Conservation (phyloP, 2,797 vertebrate species). For the Cyprinodon diabolis region DNA sequence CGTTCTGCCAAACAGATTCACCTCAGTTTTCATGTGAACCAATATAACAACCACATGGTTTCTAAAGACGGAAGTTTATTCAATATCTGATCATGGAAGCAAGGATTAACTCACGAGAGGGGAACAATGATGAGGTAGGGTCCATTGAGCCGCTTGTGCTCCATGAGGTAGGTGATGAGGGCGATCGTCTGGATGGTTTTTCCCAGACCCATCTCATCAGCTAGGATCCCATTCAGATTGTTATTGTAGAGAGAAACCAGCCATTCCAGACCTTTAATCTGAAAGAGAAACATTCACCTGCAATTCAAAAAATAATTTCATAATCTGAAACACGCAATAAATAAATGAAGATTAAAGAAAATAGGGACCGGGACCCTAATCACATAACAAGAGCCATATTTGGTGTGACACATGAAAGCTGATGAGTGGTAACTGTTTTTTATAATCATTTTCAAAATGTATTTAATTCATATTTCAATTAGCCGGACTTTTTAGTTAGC, state of each 20-base stretch:
- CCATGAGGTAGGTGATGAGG: conserved; percentile 98
- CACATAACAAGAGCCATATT: neutral
- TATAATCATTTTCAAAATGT: too few species aligned
- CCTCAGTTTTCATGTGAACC: neutral
- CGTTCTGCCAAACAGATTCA: conserved; percentile 79
- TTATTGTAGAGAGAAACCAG: conserved; percentile 96
- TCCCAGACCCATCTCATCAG: conserved; percentile 95
- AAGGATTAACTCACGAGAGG: conserved; percentile 84
- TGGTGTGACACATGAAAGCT: neutral
- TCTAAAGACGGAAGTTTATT: neutral
- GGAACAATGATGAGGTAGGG: conserved; percentile 98
- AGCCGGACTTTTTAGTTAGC: too few species aligned
- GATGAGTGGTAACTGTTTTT: too few species aligned
- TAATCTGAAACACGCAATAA: neutral
- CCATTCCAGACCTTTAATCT: conserved; percentile 97
- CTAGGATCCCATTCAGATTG: conserved; percentile 95
- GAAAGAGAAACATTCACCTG: neutral
- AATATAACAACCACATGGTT: neutral
- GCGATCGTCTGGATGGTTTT: conserved; percentile 99
- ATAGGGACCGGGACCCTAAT: neutral
- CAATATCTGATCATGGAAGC: neutral
- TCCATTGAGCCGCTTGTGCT: conserved; percentile 93
- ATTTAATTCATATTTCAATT: too few species aligned
- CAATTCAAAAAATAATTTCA: neutral
- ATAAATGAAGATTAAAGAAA: neutral